A percentile compares a stretch with the other conserved stretches of the same genome.
Evolutionary conservation across 1,140 invertebrate species (phyloP).

Genomic region (Temnothorax longispinosus): DNA sequence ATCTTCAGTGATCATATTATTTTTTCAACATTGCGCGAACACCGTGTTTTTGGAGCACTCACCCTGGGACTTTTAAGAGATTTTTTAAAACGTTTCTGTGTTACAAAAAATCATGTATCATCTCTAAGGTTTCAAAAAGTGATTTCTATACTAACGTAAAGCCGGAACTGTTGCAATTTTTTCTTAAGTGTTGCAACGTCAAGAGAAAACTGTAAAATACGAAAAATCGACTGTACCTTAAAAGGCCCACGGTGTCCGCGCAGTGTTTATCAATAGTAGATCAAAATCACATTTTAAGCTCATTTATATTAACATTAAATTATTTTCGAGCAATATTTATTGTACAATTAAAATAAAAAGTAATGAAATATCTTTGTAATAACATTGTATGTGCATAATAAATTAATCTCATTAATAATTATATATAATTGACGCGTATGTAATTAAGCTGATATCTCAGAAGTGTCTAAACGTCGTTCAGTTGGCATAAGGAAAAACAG

Average conservation of each 20-base stretch:
- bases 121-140: too few relatives aligned
- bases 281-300: neutral
- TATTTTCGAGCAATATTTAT: neutral
- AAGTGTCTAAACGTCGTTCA: neutral
- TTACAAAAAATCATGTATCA: too few relatives aligned
- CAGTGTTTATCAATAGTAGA: neutral
- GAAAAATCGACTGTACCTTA: too few relatives aligned
- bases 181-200: too few relatives aligned
- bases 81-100: too few relatives aligned
- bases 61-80: too few relatives aligned
- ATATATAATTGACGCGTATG: neutral
- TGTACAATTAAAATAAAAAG: neutral
- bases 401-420: neutral
- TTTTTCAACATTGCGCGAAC: neutral
- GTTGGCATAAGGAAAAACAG: slow-evolving; percentile 43
- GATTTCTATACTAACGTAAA: too few relatives aligned
- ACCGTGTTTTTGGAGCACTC: too few relatives aligned
- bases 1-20: neutral
- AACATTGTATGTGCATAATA: neutral
- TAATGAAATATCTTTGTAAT: neutral
- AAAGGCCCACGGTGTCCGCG: too few relatives aligned
- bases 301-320: neutral
- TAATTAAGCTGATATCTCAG: slow-evolving; percentile 4
- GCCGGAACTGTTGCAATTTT: too few relatives aligned
- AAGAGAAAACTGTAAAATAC: too few relatives aligned